Conservation (phyloP, 92 coral and sea anemone species). For the Pocillopora meandrina region DNA sequence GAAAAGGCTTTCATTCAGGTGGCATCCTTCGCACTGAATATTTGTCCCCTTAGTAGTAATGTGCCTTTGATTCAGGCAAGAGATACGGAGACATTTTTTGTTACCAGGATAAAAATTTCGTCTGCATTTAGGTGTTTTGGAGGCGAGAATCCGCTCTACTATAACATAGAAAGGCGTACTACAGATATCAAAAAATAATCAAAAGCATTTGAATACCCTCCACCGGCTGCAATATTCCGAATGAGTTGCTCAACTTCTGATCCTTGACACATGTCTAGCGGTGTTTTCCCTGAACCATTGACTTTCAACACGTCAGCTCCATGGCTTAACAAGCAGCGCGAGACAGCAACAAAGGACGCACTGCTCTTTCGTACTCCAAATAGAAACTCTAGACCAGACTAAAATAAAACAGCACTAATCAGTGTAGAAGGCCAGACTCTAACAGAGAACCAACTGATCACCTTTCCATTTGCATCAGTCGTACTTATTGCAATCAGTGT, state of each 20-base stretch:
- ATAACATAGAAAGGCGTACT: no score
- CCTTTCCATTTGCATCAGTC: no score
- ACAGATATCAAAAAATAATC: not conserved
- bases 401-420: not conserved
- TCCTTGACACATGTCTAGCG: slow-evolving; percentile 56
- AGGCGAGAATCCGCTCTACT: not conserved
- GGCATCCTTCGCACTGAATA: no score
- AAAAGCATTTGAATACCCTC: slow-evolving; percentile 12
- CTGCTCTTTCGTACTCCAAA: slow-evolving; percentile 12
- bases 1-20: no score
- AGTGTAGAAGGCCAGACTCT: not conserved
- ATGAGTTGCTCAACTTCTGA: slow-evolving; percentile 48
- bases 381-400: slow-evolving; percentile 19
- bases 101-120: no score
- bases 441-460: not conserved
- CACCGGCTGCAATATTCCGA: slow-evolving; percentile 29
- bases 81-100: no score
- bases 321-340: slow-evolving; percentile 53
- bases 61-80: no score
- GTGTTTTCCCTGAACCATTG: slow-evolving; percentile 55
- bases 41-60: no score
- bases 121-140: no score
- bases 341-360: slow-evolving; percentile 38
- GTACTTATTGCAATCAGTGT: no score
- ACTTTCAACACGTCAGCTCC: slow-evolving; percentile 58